Evolutionary conservation across 2,888 invertebrate genomes (phyloP).

Genomic region (Folsomia manolachei): DNA sequence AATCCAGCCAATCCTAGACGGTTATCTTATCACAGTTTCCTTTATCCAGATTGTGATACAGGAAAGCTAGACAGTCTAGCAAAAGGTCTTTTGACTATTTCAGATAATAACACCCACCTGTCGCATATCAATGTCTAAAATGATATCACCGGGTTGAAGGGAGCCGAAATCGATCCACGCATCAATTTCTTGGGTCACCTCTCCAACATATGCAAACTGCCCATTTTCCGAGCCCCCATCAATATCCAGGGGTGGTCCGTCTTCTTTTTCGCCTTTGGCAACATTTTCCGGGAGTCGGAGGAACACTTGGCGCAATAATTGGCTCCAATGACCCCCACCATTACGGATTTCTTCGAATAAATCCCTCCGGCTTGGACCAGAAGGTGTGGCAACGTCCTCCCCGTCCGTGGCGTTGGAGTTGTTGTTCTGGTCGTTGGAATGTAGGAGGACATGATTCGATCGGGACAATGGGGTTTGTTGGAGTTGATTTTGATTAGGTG

Average conservation of each 20-base stretch:
- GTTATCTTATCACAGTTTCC: too few relatives aligned
- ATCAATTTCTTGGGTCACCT: constrained; percentile 49
- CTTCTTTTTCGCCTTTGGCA: neutral
- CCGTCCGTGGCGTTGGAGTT: constrained; percentile 5
- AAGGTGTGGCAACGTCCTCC: neutral
- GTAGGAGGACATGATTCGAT: constrained; percentile 5
- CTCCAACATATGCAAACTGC: constrained; percentile 54
- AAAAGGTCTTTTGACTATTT: too few relatives aligned
- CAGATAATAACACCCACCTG: constrained; percentile 48
- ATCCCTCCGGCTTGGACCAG: constrained; percentile 29
- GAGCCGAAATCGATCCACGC: constrained; percentile 49
- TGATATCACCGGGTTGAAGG: constrained; percentile 49
- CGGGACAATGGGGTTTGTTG: neutral
- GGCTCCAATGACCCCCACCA: constrained; percentile 50
- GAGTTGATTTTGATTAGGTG: neutral
- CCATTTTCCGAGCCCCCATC: constrained; percentile 59
- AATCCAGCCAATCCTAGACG: too few relatives aligned
- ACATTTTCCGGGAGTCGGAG: constrained; percentile 16
- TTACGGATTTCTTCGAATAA: constrained; percentile 50
- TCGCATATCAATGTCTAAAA: constrained; percentile 49
- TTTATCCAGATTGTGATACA: too few relatives aligned
- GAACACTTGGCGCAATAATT: constrained; percentile 46
- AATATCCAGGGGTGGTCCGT: constrained; percentile 52
- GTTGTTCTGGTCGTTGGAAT: constrained; percentile 46
- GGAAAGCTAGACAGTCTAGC: too few relatives aligned